Evolutionary conservation across 2,113 vertebrate species (phyloP).

Genomic region (Chaetodon trifascialis): DNA sequence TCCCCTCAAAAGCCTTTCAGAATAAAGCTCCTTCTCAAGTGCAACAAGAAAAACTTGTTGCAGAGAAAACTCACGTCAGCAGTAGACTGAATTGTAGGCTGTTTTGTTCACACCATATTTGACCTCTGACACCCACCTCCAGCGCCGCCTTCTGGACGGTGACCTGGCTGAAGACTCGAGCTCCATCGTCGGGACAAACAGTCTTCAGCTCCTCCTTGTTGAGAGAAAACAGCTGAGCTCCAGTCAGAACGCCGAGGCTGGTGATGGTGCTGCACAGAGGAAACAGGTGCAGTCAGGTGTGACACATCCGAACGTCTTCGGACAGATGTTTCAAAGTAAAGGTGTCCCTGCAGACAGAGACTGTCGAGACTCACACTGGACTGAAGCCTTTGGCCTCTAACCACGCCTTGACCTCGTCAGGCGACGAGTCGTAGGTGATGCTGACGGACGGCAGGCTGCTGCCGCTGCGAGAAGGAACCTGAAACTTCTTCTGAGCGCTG

Average conservation of each 20-base stretch:
- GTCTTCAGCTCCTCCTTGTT: conserved; percentile 97
- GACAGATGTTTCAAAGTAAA: no score
- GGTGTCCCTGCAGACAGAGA: no score
- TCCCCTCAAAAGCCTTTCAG: neutral
- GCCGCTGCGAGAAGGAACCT: conserved; percentile 79
- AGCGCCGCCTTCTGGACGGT: conserved; percentile 94
- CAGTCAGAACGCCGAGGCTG: conserved; percentile 94
- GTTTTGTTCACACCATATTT: neutral
- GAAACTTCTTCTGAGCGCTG: conserved; percentile 91
- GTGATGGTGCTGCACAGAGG: conserved; percentile 87
- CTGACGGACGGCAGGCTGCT: conserved; percentile 72
- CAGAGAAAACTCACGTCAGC: neutral
- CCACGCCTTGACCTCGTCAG: conserved; percentile 91
- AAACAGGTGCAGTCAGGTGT: neutral
- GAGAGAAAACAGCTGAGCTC: conserved; percentile 97
- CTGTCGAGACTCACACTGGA: conserved; percentile 87
- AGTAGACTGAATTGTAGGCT: neutral
- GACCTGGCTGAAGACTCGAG: conserved; percentile 94
- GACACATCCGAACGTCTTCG: neutral
- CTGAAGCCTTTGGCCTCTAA: conserved; percentile 95
- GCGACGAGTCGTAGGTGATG: conserved; percentile 90
- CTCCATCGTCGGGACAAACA: conserved; percentile 93
- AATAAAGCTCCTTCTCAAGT: neutral
- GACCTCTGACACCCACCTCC: conserved; percentile 85
- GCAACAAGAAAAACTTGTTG: neutral